Base-by-base conservation (phyloP, 2,113 vertebrate genomes). In the Takifugu bimaculatus region DNA sequence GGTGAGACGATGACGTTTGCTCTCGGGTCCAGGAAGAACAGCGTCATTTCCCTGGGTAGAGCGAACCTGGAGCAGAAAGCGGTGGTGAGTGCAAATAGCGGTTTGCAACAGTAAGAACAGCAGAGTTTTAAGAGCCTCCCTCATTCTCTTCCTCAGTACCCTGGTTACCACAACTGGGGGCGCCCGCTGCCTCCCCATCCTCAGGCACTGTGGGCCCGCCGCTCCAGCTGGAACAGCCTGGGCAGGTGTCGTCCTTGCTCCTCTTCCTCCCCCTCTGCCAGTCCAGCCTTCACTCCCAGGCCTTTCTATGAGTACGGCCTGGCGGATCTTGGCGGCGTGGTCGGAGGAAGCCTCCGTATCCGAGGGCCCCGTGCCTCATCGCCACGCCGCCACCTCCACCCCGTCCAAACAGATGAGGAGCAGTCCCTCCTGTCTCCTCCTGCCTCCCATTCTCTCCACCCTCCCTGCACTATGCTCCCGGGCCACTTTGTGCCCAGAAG, bases 191-290 rank as follows among this genome's bases (percentile, higher is more conserved):
- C 74, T 6, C 71, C 76, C 0, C 76, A 85, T 1, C 72, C 79
- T 20, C 85, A 89, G 54, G 88, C 92, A 14, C 75, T 92, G 65
- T 96, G 94, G 94, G 92, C 93, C 65, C 93, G 95, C 25, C 92
- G 94, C 45, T 96, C 95, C 72, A 98, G 96, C 86, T 98, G 96
- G 95, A 97, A 94, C 88, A 98, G 93, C 82, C 84, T 96, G 65
- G 89, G 90, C 6, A 72, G 81, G 15, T 73, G 73, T 35, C 78
- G 54, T 0, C 85, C 83, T 0, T 87, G 60, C 65, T 78, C 81
- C 58, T 81, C 85, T 13, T 85, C 84, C 2, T 88, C 87, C 26
- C 85, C 81, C 26, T 68, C 81, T 1, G 29, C 79, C 0, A 86
- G 81, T 45, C 85, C 84, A 0, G 64, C 26, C 57, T 75, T 79